Evolutionary conservation across 2,888 invertebrate genomes (phyloP).

Genomic region (Cephalotes varians): DNA sequence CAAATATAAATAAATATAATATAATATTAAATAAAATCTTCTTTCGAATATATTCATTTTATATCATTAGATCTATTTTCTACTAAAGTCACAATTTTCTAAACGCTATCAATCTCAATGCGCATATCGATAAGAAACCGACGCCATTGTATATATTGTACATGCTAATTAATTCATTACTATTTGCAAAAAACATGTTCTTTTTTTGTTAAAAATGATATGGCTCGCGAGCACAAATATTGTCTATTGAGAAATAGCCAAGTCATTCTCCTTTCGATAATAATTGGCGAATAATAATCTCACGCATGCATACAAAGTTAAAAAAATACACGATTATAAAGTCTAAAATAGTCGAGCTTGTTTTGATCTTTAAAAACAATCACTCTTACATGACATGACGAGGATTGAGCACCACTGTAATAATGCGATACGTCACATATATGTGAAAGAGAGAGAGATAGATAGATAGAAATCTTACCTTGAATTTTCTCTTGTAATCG

Average conservation of each 20-base stretch:
- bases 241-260: not conserved
- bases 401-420: conserved; percentile 20
- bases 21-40: no score
- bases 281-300: not conserved
- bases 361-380: not conserved
- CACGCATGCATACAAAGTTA: not conserved
- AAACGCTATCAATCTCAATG: not conserved
- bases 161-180: not conserved
- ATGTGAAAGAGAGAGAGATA: not conserved
- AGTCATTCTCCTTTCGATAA: conserved; percentile 8
- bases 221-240: no score
- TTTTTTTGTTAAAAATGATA: not conserved
- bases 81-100: not conserved
- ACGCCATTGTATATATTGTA: not conserved
- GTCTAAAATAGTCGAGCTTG: not conserved
- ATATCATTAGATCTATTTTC: not conserved
- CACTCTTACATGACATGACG: not conserved
- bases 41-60: not conserved
- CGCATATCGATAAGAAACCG: not conserved
- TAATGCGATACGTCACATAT: not conserved
- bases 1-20: not conserved
- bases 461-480: conserved; percentile 88
- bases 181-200: not conserved
- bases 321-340: not conserved
- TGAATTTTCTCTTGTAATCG: conserved; percentile 87